Evolutionary conservation across 2,888 invertebrate genomes (phyloP).

Genomic region (Alentia gelatinosa): DNA sequence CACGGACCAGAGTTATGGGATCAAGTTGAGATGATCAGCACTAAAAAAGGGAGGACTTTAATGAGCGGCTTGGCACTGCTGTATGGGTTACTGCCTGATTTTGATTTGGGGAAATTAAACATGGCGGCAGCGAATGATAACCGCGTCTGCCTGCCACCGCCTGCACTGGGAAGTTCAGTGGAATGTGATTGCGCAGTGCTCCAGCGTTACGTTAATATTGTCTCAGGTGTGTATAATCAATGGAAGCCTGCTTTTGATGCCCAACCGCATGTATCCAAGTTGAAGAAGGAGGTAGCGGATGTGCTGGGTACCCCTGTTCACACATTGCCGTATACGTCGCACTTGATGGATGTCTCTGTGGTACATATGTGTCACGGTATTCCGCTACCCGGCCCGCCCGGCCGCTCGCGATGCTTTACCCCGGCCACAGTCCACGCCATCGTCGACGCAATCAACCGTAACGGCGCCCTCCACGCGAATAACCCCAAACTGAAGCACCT

Average conservation of each 20-base stretch:
- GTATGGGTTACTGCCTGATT: slow-evolving; percentile 86
- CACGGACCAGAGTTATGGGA: slow-evolving; percentile 70
- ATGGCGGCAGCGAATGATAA: slow-evolving; percentile 79
- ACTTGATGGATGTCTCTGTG: slow-evolving; percentile 89
- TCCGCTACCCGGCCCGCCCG: slow-evolving; percentile 87
- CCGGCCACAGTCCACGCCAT: slow-evolving; percentile 65
- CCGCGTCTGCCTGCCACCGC: slow-evolving; percentile 73
- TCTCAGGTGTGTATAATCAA: slow-evolving; percentile 59
- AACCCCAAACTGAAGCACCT: slow-evolving; percentile 81
- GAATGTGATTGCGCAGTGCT: slow-evolving; percentile 91
- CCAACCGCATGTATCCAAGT: not conserved
- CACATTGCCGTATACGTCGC: slow-evolving; percentile 83
- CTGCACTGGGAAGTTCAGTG: slow-evolving; percentile 89
- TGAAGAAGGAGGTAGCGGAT: slow-evolving; percentile 84
- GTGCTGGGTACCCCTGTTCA: slow-evolving; percentile 89
- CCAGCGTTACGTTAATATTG: slow-evolving; percentile 82
- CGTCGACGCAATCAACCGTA: slow-evolving; percentile 68
- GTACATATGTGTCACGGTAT: slow-evolving; percentile 93
- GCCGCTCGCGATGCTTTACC: slow-evolving; percentile 77
- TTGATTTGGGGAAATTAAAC: slow-evolving; percentile 85
- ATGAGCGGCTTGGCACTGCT: slow-evolving; percentile 92
- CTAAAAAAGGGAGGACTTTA: slow-evolving; percentile 91
- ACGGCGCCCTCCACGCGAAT: slow-evolving; percentile 60
- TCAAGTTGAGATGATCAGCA: slow-evolving; percentile 86
- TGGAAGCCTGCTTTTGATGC: slow-evolving; percentile 9